A percentile compares a stretch with the other conserved stretches of the same genome.
phyloP scores from a whole-genome alignment of 2,113 vertebrate genomes.

The Aptenodytes patagonicus region DNA sequence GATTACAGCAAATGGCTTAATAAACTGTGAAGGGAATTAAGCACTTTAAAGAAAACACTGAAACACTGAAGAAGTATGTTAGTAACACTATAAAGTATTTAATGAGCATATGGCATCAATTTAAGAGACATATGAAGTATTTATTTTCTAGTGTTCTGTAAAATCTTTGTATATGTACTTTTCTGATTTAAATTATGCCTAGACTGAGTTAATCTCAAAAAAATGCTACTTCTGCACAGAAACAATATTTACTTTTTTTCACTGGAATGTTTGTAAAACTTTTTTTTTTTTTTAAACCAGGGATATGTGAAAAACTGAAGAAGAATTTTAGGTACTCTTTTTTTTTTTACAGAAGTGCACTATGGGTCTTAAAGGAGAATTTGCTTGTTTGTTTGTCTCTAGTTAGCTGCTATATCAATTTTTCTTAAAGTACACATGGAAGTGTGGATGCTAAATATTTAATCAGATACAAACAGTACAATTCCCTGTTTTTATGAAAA shows the following conservation, averaged over 20 bases:
- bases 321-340: not conserved
- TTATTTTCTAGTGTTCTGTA: not conserved
- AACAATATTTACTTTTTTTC: not conserved
- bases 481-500: not conserved
- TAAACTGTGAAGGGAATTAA: not conserved
- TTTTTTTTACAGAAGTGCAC: not conserved
- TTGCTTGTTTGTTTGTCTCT: not conserved
- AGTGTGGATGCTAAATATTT: not conserved
- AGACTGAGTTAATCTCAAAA: not conserved
- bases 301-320: not conserved
- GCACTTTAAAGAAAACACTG: not conserved
- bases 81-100: not conserved
- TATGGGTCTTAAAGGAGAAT: not conserved
- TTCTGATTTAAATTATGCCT: not conserved
- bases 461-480: not conserved
- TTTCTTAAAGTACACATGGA: not conserved
- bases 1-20: not conserved
- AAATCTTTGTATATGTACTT: not conserved
- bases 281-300: not conserved
- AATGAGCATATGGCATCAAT: not conserved
- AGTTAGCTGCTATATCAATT: not conserved
- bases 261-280: not conserved
- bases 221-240: not conserved
- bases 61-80: not conserved
- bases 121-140: not conserved